A percentile compares a stretch with the other conserved stretches of the same genome.
These are phyloP conservation scores for Sander lucioperca DNA, from an alignment of 2,113 vertebrate genomes.

Conservation along the genomic window DNA sequence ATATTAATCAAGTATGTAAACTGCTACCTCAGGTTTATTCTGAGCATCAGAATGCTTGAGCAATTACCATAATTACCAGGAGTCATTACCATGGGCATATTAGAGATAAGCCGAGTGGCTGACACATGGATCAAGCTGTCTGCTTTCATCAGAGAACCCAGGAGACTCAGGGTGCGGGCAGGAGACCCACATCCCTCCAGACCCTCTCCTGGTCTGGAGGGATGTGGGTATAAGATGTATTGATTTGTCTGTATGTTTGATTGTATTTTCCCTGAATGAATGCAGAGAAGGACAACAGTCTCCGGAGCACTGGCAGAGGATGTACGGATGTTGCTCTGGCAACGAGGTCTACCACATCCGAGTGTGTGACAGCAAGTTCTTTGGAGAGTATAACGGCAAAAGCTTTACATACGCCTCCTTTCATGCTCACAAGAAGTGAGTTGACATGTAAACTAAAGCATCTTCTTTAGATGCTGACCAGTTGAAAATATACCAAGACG, in stretches of 20 bases:
- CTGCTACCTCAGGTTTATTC: slow-evolving; percentile 9
- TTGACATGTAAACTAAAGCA: slow-evolving; percentile 29
- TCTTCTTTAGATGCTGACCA: slow-evolving; percentile 23
- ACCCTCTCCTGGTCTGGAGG: not conserved
- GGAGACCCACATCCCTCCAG: not conserved
- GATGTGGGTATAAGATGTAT: not conserved
- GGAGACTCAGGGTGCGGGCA: not conserved
- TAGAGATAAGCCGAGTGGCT: slow-evolving; percentile 7
- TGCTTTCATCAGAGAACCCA: not conserved
- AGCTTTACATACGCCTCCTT: slow-evolving; percentile 98
- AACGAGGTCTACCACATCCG: slow-evolving; percentile 98
- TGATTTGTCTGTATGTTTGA: not conserved
- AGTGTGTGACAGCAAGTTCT: slow-evolving; percentile 95
- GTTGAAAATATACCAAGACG: not conserved
- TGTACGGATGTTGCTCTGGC: slow-evolving; percentile 95
- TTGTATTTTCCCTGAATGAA: slow-evolving; percentile 21
- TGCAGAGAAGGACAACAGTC: slow-evolving; percentile 95
- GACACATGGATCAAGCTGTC: slow-evolving; percentile 38
- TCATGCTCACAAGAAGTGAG: slow-evolving; percentile 98
- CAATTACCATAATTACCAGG: slow-evolving; percentile 39
- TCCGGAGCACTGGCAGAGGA: slow-evolving; percentile 96
- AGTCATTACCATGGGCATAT: slow-evolving; percentile 27
- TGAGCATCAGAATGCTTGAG: slow-evolving; percentile 4
- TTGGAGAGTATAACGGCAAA: slow-evolving; percentile 95
- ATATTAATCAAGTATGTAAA: slow-evolving; percentile 28